phyloP scores from a whole-genome alignment of 2,113 vertebrate genomes.

The Tiliqua scincoides region DNA sequence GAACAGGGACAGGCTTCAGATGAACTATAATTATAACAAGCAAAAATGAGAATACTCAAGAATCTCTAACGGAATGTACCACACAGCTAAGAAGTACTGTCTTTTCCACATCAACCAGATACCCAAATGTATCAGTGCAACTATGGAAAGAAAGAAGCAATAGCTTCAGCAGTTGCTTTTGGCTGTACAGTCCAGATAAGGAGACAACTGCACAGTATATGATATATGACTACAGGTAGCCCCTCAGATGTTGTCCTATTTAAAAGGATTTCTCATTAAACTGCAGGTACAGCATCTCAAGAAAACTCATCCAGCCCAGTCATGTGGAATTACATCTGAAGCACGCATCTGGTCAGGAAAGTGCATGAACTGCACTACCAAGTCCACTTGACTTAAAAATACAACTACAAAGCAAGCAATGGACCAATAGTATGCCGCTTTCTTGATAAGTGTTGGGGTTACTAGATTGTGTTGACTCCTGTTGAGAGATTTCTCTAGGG shows the following conservation, averaged over 20 bases:
- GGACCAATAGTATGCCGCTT: not conserved
- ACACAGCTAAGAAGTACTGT: not conserved
- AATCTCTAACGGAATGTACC: not conserved
- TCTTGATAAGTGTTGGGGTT: not conserved
- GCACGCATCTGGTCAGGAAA: not conserved
- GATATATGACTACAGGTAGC: not conserved
- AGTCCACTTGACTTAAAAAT: not conserved
- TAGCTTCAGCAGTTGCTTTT: not conserved
- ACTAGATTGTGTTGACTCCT: not conserved
- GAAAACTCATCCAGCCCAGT: not conserved
- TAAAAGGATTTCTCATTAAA: not conserved
- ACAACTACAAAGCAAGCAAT: conserved; percentile 2
- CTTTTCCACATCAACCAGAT: not conserved
- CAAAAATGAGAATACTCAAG: too few species aligned
- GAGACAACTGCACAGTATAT: not conserved
- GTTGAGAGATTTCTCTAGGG: not conserved
- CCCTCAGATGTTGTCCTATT: not conserved
- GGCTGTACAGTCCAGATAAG: not conserved
- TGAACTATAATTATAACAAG: not conserved
- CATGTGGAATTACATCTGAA: not conserved
- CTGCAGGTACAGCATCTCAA: not conserved
- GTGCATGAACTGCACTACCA: not conserved
- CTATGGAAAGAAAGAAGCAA: not conserved
- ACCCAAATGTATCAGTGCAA: not conserved
- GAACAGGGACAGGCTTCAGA: conserved; percentile 8